Base-by-base conservation (phyloP, 2,113 vertebrate genomes). In the Cygnus buccinator region DNA sequence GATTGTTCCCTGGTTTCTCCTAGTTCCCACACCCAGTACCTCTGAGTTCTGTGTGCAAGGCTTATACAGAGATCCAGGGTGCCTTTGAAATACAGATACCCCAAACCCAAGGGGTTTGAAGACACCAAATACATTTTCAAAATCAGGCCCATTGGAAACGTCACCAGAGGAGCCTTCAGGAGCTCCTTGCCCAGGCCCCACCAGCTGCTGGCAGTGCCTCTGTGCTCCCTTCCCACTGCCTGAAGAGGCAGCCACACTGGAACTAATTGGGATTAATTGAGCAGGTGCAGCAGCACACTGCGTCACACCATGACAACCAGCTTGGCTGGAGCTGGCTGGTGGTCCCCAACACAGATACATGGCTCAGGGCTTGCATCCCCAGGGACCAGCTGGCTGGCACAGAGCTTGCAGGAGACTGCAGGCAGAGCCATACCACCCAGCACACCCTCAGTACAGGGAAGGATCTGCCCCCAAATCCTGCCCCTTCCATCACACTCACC, bases 91-190 rank as follows among this genome's bases (percentile, higher is more conserved):
- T 2, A 1, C 1, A 2, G 25, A 9, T 31, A 20, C 41, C 46
- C 26, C 75, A 23, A 1, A 3, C 10, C 35, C 59, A 2, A 13
- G 0, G 3, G 5, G 1, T 15, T 5, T 7, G 50, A 21, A 3
- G 0, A 5, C 3, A 11, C 43, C 83, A 33, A 67, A 13, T 23
- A 8, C 54, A 6, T 28, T 68, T 65, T 2, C 22, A 14, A 14
- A 11, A 19, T 5, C 33, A 19, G 31, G 10, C 3, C 25, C 35
- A 0, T 0, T 2, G 35, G 2, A 3, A 21, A 10, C 1, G 8
- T 3, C 73, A 25, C 63, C 81, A 10, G 5, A 3, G 52, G 52
- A 83, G 52, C 66, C 58, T 33, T 39, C 1, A 28, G 78, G 31
- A 82, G 29, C 71, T 85, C 58, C 71, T 2, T 17, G 28, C 48